These are phyloP conservation scores for Cotesia typhae DNA, from an alignment of 1,140 invertebrate species.

Conservation along the genomic window DNA sequence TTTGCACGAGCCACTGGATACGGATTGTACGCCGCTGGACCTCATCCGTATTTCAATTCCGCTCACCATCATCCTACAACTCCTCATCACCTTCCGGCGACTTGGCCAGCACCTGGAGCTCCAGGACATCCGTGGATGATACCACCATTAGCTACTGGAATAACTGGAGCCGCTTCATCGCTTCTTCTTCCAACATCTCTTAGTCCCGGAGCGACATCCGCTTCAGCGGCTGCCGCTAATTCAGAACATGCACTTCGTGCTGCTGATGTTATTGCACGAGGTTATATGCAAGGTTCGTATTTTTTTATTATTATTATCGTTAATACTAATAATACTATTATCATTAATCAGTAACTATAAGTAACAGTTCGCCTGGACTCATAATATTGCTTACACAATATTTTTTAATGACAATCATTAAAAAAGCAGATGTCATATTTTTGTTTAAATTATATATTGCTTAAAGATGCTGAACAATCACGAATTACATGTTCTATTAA, in stretches of 20 bases:
- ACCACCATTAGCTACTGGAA: slow-evolving; percentile 60
- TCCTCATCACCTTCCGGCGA: slow-evolving; percentile 64
- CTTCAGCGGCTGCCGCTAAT: slow-evolving; percentile 64
- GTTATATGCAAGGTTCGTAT: slow-evolving; percentile 65
- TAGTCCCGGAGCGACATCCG: slow-evolving; percentile 64
- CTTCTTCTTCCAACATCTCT: slow-evolving; percentile 65
- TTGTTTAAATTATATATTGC: no score
- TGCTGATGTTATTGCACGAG: slow-evolving; percentile 67
- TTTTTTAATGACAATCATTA: no score
- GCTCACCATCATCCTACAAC: slow-evolving; percentile 55
- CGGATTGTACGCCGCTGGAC: slow-evolving; percentile 77
- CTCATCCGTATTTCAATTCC: slow-evolving; percentile 72
- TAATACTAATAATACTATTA: no score
- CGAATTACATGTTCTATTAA: no score
- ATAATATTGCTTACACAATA: no score
- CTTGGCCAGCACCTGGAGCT: slow-evolving; percentile 58
- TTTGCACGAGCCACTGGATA: slow-evolving; percentile 91
- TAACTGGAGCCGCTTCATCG: slow-evolving; percentile 63
- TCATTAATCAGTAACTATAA: no score
- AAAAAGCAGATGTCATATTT: no score
- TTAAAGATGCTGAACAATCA: no score
- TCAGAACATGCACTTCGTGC: slow-evolving; percentile 63
- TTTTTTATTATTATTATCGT: no score
- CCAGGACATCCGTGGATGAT: slow-evolving; percentile 63
- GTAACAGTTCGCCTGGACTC: no score